Evolutionary conservation across 2,888 invertebrate genomes (phyloP).

Genomic region (Salticus scenicus): DNA sequence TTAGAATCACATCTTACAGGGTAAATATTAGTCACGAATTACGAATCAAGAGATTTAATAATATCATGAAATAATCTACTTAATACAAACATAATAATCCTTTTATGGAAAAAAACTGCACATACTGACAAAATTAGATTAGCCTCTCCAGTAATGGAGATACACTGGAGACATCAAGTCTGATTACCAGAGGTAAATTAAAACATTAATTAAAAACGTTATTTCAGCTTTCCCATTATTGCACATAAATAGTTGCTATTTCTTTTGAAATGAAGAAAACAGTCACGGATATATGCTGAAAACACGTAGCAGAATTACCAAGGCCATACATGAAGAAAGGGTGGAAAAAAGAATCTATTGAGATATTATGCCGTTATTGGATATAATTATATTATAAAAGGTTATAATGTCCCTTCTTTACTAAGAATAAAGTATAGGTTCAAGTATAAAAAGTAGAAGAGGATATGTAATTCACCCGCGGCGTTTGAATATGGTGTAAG

Average conservation of each 20-base stretch:
- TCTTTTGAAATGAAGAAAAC: background rate
- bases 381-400: conserved; percentile 33
- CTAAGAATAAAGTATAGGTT: background rate
- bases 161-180: background rate
- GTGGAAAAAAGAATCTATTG: conserved; percentile 33
- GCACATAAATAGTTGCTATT: conserved; percentile 13
- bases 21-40: background rate
- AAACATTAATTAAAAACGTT: conserved; percentile 30
- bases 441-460: conserved; percentile 23
- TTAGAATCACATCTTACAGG: background rate
- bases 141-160: background rate
- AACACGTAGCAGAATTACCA: background rate
- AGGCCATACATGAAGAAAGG: conserved; percentile 15
- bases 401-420: conserved; percentile 34
- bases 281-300: conserved; percentile 24
- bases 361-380: conserved; percentile 40
- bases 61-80: background rate
- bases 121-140: background rate
- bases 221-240: background rate
- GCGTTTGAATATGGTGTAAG: background rate
- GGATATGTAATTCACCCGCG: conserved; percentile 11
- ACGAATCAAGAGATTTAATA: background rate
- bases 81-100: background rate
- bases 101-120: background rate
- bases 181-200: conserved; percentile 8